phyloP scores from a whole-genome alignment of 2,888 invertebrate genomes.

The Lapara coniferarum region DNA sequence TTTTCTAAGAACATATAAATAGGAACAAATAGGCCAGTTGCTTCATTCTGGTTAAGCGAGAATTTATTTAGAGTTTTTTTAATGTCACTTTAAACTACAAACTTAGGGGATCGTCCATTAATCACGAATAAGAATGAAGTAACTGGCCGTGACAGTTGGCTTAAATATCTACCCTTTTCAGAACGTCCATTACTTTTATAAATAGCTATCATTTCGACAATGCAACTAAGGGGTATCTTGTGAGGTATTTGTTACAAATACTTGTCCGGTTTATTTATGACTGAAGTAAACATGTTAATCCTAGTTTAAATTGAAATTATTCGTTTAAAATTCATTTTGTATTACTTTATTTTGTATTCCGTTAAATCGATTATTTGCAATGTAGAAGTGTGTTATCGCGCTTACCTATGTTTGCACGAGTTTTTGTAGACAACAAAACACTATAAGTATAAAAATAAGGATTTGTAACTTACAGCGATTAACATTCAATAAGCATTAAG shows the following conservation, averaged over 20 bases:
- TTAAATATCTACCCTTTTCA: slow-evolving; percentile 18
- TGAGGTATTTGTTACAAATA: neutral
- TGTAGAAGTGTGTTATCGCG: neutral
- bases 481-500: slow-evolving; percentile 45
- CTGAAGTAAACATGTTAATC: neutral
- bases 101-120: no score
- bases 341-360: no score
- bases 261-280: neutral
- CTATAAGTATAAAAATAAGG: neutral
- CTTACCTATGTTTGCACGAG: neutral
- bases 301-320: no score
- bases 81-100: no score
- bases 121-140: no score
- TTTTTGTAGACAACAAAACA: neutral
- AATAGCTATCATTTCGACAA: slow-evolving; percentile 24
- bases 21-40: no score
- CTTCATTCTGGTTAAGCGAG: no score
- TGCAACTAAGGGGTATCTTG: slow-evolving; percentile 26
- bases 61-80: no score
- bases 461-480: neutral
- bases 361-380: no score
- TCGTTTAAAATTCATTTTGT: no score
- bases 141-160: neutral
- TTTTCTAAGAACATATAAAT: no score
- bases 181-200: slow-evolving; percentile 16